Conservation (phyloP, 2,113 vertebrate genomes). For the Archilochus colubris region DNA sequence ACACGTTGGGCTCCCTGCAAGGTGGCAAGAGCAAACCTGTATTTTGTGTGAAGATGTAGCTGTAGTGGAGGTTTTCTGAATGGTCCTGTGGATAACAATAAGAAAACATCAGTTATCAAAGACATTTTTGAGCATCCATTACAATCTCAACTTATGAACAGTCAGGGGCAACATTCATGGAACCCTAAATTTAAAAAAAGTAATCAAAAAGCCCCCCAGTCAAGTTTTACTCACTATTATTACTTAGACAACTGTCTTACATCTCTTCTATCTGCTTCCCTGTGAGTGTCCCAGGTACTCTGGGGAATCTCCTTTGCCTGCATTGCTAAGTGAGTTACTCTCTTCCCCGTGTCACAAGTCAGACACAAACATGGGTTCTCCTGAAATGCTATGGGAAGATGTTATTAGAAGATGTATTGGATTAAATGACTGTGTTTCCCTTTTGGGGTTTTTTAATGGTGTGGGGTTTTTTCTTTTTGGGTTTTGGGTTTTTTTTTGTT, state of each 20-base stretch:
- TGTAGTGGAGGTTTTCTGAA: not conserved
- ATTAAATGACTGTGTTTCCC: not conserved
- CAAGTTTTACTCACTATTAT: not conserved
- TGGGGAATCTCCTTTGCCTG: not conserved
- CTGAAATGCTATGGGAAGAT: not conserved
- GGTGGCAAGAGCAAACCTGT: not conserved
- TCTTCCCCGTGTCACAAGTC: rapidly evolving
- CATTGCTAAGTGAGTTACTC: not conserved
- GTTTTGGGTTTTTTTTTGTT: not conserved
- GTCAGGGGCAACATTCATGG: not conserved
- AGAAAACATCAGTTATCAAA: not conserved
- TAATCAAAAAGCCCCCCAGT: not conserved
- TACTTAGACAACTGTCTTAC: not conserved
- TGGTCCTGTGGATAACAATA: not conserved
- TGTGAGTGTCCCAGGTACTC: not conserved
- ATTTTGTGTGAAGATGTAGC: not conserved
- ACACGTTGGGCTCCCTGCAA: not conserved
- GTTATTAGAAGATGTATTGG: not conserved
- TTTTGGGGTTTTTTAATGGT: no score
- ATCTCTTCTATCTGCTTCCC: not conserved
- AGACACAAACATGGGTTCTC: not conserved
- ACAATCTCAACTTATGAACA: not conserved
- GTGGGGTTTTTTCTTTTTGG: not conserved
- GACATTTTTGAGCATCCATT: not conserved
- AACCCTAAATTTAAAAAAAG: not conserved